phyloP scores from a whole-genome alignment of 2,113 vertebrate genomes.

The Grus americana region DNA sequence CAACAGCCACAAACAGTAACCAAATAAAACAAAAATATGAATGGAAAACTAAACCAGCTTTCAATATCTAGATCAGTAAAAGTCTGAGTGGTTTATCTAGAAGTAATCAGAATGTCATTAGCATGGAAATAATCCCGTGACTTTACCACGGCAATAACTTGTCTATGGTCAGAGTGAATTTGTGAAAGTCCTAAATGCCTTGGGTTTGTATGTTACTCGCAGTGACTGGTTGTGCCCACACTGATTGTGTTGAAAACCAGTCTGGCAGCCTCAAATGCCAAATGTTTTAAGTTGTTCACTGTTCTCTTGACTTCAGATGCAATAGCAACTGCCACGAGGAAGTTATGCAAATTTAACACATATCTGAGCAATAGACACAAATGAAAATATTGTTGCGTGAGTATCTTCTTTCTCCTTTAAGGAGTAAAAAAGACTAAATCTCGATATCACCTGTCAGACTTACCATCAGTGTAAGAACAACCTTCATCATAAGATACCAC shows the following conservation, averaged over 20 bases:
- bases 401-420: neutral
- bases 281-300: neutral
- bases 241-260: neutral
- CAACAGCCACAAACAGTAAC: neutral
- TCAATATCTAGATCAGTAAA: neutral
- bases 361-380: neutral
- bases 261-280: neutral
- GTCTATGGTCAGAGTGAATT: neutral
- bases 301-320: neutral
- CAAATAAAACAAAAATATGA: neutral
- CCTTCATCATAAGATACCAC: neutral
- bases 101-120: neutral
- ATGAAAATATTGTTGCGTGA: neutral
- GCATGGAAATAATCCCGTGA: neutral
- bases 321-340: neutral
- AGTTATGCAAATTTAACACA: rapidly evolving
- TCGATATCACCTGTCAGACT: neutral
- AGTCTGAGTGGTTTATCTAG: neutral
- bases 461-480: neutral
- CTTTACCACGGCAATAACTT: neutral
- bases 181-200: neutral
- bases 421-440: neutral
- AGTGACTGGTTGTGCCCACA: neutral
- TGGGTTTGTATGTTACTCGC: neutral
- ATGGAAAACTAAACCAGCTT: neutral